phyloP scores from a whole-genome alignment of 2,888 invertebrate genomes.

The Microctonus hyperodae region DNA sequence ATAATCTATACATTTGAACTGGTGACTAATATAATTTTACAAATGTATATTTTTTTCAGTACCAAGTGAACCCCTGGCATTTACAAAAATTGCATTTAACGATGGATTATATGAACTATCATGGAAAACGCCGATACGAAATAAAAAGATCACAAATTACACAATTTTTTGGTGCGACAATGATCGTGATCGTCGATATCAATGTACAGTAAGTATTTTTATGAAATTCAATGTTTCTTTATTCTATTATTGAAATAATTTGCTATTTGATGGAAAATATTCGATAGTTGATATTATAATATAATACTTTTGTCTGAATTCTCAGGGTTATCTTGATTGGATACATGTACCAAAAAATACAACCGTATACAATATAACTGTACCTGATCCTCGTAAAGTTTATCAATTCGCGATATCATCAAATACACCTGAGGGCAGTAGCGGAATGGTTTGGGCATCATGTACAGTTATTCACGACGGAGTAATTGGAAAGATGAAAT shows the following conservation, averaged over 20 bases:
- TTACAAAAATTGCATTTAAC: constrained; percentile 77
- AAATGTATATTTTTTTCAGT: constrained; percentile 48
- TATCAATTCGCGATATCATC: constrained; percentile 85
- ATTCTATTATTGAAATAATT: no score
- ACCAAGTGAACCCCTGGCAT: constrained; percentile 67
- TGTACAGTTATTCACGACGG: constrained; percentile 70
- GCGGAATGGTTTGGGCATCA: constrained; percentile 86
- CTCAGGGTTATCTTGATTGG: constrained; percentile 71
- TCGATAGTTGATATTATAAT: neutral
- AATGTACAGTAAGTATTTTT: constrained; percentile 64
- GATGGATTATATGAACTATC: constrained; percentile 77
- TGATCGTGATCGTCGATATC: constrained; percentile 67
- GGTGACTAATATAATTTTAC: constrained; percentile 17
- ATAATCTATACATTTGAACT: neutral
- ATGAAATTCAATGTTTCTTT: neutral
- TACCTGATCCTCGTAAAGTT: constrained; percentile 67
- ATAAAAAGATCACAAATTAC: constrained; percentile 70
- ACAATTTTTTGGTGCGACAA: constrained; percentile 83
- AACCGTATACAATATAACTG: constrained; percentile 67
- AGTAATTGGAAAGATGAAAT: constrained; percentile 68
- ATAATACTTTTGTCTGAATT: constrained; percentile 9
- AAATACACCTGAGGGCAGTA: constrained; percentile 73
- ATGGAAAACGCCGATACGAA: constrained; percentile 72
- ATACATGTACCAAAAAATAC: constrained; percentile 65
- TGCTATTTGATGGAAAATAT: no score